These are phyloP conservation scores for Microctenopoma stevenorrisi DNA, from an alignment of 2,797 vertebrate species.

Conservation along the genomic window DNA sequence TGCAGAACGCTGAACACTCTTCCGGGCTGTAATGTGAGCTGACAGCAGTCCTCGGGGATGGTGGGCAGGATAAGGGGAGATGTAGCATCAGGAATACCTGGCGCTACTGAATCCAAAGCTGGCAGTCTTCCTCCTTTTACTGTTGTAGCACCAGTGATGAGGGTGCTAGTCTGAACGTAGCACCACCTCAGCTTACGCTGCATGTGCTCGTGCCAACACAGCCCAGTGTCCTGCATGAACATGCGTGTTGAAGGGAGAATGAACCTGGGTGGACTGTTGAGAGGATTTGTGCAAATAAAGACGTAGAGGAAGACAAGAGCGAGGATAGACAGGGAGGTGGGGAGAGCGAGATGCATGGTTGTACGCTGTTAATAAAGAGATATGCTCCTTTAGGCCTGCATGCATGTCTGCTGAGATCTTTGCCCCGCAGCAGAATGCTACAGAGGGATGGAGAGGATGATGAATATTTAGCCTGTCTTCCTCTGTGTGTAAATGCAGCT, in stretches of 20 bases:
- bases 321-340: not conserved
- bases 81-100: conserved; percentile 51
- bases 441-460: conserved; percentile 67
- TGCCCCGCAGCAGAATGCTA: conserved; percentile 61
- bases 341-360: conserved; percentile 9
- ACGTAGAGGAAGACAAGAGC: conserved; percentile 14
- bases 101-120: conserved; percentile 53
- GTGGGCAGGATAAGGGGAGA: conserved; percentile 36
- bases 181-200: conserved; percentile 47
- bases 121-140: conserved; percentile 32
- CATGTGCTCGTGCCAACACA: conserved; percentile 31
- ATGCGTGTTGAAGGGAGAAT: conserved; percentile 48
- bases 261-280: conserved; percentile 55
- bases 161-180: conserved; percentile 54
- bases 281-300: conserved; percentile 33
- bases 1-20: conserved; percentile 57
- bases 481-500: conserved; percentile 76
- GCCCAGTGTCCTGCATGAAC: conserved; percentile 53
- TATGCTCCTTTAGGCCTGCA: conserved; percentile 28
- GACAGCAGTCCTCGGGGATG: conserved; percentile 73
- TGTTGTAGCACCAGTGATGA: conserved; percentile 59
- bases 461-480: conserved; percentile 74
- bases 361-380: conserved; percentile 41
- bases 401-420: conserved; percentile 52
- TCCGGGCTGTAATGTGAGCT: conserved; percentile 73